Base-by-base conservation (phyloP, 2,797 vertebrate species). In the Scolopax bukidnonensis region DNA sequence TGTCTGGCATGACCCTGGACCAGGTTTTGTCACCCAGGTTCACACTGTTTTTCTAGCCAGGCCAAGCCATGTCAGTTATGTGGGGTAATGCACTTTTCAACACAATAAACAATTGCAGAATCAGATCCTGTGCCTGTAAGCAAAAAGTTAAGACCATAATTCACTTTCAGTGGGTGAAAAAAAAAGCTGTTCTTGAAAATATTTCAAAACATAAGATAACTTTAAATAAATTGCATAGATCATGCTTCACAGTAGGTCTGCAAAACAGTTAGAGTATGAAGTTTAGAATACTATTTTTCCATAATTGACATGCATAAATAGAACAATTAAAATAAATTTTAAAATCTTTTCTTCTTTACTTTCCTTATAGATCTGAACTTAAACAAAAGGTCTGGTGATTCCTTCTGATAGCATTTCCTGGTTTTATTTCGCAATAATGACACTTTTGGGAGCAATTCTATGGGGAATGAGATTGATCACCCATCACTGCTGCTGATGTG, bases 401-500 rank as follows among this genome's bases (percentile, higher is more conserved):
- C 45, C 68, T 94, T 97, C 74, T 96, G 89, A 94, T 96, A 94
- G 30, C 65, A 84, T 95, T 97, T 96, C 85, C 75, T 97, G 84
- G 82, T 94, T 98, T 97, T 98, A 96, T 97, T 97, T 91, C 87
- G 97, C 81, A 95, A 82, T 97, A 97, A 98, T 96, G 90, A 93
- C 86, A 95, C 97, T 98, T 98, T 96, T 12, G 97, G 97, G 97
- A 98, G 85, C 96, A 97, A 90, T 97, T 96, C 97, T 96, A 83
- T 90, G 76, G 97, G 97, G 97, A 97, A 97, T 85, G 96, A 98
- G 96, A 98, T 97, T 98, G 97, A 98, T 98, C 97, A 98, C 97
- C 97, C 97, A 97, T 98, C 97, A 95, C 93, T 95, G 92, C 88
- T 95, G 95, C 91, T 97, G 97, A 97, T 98, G 93, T 97, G 97